These are phyloP conservation scores for Nomada goodeniana DNA, from an alignment of 2,888 invertebrate species.

Conservation along the genomic window DNA sequence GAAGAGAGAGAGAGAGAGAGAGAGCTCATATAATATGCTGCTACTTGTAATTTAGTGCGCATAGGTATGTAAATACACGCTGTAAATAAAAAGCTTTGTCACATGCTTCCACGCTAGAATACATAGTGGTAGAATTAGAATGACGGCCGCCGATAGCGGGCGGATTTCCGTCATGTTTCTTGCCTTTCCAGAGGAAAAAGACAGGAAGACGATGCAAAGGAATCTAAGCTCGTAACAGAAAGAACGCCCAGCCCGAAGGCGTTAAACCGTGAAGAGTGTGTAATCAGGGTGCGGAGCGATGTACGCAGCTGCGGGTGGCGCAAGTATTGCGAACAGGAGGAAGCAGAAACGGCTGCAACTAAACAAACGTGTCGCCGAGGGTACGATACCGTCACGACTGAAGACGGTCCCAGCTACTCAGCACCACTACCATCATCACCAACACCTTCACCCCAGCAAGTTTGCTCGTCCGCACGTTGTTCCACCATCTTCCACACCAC, in stretches of 20 bases:
- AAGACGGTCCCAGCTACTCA: slow-evolving; percentile 66
- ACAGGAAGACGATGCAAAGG: slow-evolving; percentile 63
- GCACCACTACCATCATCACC: slow-evolving; percentile 68
- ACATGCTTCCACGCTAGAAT: slow-evolving; percentile 56
- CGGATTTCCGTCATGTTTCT: slow-evolving; percentile 75
- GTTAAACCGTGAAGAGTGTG: slow-evolving; percentile 68
- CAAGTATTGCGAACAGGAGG: slow-evolving; percentile 92
- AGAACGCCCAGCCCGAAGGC: slow-evolving; percentile 71
- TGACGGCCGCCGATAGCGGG: slow-evolving; percentile 68
- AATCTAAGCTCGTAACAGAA: slow-evolving; percentile 66
- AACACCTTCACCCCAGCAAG: slow-evolving; percentile 71
- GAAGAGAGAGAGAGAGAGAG: neutral
- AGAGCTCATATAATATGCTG: slow-evolving; percentile 3
- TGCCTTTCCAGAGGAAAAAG: slow-evolving; percentile 74
- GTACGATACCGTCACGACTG: slow-evolving; percentile 60
- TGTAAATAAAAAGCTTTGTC: slow-evolving; percentile 55
- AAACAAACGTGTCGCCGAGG: slow-evolving; percentile 78
- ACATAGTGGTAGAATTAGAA: slow-evolving; percentile 60
- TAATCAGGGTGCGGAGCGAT: slow-evolving; percentile 83
- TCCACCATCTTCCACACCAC: slow-evolving; percentile 69
- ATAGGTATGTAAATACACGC: slow-evolving; percentile 32
- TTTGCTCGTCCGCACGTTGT: slow-evolving; percentile 73
- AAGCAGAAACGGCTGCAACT: slow-evolving; percentile 86
- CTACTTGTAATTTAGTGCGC: slow-evolving; percentile 13
- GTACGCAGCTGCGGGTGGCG: slow-evolving; percentile 96